Evolutionary conservation across 2,888 invertebrate genomes (phyloP).

Genomic region (Dorcus hopei): DNA sequence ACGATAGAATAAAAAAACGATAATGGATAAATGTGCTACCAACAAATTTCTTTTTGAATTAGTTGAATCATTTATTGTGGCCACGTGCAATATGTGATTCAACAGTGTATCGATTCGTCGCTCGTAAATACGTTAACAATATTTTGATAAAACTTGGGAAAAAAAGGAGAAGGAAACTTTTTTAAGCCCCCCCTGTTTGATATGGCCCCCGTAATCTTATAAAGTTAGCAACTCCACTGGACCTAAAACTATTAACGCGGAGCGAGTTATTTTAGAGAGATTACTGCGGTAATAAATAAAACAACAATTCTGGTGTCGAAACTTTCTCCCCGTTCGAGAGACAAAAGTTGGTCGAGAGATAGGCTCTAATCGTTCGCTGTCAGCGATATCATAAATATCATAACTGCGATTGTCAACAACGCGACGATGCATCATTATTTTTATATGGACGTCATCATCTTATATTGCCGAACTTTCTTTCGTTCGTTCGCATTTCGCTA

Average conservation of each 20-base stretch:
- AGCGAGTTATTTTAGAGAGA: slow-evolving; percentile 36
- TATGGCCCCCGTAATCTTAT: background rate
- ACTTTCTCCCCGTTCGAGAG: slow-evolving; percentile 29
- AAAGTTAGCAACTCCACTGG: background rate
- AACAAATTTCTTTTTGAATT: too few relatives aligned
- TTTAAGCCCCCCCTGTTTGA: too few relatives aligned
- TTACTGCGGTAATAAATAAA: slow-evolving; percentile 40
- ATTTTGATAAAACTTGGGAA: too few relatives aligned
- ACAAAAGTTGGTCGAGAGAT: slow-evolving; percentile 32
- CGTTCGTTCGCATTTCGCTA: background rate
- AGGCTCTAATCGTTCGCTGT: background rate
- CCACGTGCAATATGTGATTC: too few relatives aligned
- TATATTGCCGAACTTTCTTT: background rate
- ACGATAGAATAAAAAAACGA: too few relatives aligned
- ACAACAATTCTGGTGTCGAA: slow-evolving; percentile 40
- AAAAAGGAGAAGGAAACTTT: too few relatives aligned
- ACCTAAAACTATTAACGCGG: slow-evolving; percentile 31
- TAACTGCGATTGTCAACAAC: background rate
- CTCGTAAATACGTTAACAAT: too few relatives aligned
- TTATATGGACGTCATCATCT: background rate
- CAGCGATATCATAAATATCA: slow-evolving; percentile 2
- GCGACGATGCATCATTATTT: background rate
- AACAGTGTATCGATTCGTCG: too few relatives aligned
- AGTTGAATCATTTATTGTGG: too few relatives aligned
- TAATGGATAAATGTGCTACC: too few relatives aligned